These are phyloP conservation scores for Crotalus adamanteus DNA, from an alignment of 2,797 vertebrate genomes.

Conservation along the genomic window DNA sequence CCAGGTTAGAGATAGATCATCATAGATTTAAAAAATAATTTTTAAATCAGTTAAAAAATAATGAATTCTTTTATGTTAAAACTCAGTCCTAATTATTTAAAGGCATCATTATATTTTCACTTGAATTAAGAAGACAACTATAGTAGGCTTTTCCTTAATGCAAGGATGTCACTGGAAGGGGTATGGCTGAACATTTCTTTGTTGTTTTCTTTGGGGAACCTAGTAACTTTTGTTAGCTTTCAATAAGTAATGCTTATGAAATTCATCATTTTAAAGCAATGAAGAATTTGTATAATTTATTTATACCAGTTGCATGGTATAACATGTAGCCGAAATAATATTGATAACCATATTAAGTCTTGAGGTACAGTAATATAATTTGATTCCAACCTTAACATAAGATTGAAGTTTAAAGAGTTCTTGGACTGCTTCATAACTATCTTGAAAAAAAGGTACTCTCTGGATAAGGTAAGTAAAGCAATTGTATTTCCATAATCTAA, in stretches of 20 bases:
- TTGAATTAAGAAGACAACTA: not conserved
- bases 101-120: not conserved
- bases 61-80: not conserved
- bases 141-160: not conserved
- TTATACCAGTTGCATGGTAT: not conserved
- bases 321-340: conserved; percentile 34
- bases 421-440: conserved; percentile 33
- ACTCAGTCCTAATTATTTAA: not conserved
- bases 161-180: not conserved
- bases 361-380: conserved; percentile 8
- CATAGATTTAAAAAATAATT: too few relatives aligned
- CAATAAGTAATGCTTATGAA: not conserved
- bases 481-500: not conserved
- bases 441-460: conserved; percentile 33
- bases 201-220: not conserved
- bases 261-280: not conserved
- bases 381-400: conserved; percentile 17
- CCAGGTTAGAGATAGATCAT: not conserved
- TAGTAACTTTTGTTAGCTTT: conserved; percentile 31
- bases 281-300: not conserved
- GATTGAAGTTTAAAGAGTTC: conserved; percentile 41
- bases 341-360: not conserved
- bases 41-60: not conserved
- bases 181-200: not conserved
- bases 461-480: conserved; percentile 25